These are phyloP conservation scores for Notechis scutatus DNA, from an alignment of 2,113 vertebrate species.

Conservation along the genomic window DNA sequence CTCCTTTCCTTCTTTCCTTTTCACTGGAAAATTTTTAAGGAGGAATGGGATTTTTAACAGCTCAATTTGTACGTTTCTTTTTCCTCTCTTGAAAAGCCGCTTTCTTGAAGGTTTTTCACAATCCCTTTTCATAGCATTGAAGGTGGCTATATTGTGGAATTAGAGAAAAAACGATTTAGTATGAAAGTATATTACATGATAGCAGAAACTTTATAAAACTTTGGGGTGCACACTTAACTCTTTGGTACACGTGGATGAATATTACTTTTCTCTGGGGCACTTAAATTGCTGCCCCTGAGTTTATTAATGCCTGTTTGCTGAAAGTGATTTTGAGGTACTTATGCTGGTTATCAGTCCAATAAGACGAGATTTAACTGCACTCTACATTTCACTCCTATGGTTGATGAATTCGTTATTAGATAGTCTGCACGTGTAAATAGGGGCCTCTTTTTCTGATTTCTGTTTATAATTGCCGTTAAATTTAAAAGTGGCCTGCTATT, in stretches of 20 bases:
- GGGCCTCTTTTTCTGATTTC: background rate
- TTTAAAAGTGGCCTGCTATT: background rate
- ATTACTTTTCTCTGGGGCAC: background rate
- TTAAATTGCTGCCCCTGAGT: background rate
- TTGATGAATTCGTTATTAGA: background rate
- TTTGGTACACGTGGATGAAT: background rate
- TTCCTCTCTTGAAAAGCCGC: conserved; percentile 48
- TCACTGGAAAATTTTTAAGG: conserved; percentile 48
- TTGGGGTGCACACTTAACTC: background rate
- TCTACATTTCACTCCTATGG: background rate
- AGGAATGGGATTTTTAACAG: conserved; percentile 38
- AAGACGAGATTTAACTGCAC: background rate
- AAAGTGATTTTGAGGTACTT: background rate
- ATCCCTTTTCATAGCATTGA: background rate
- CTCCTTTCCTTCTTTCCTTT: conserved; percentile 73
- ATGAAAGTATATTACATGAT: background rate
- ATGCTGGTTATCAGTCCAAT: background rate
- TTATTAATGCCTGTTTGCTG: background rate
- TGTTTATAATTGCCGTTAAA: background rate
- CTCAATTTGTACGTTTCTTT: background rate
- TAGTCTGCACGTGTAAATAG: background rate
- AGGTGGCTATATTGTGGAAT: background rate
- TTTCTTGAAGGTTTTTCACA: background rate
- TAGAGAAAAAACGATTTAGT: background rate
- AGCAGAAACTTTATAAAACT: conserved; percentile 7